Conservation (phyloP, 2,113 vertebrate genomes). For the Mus spicilegus region DNA sequence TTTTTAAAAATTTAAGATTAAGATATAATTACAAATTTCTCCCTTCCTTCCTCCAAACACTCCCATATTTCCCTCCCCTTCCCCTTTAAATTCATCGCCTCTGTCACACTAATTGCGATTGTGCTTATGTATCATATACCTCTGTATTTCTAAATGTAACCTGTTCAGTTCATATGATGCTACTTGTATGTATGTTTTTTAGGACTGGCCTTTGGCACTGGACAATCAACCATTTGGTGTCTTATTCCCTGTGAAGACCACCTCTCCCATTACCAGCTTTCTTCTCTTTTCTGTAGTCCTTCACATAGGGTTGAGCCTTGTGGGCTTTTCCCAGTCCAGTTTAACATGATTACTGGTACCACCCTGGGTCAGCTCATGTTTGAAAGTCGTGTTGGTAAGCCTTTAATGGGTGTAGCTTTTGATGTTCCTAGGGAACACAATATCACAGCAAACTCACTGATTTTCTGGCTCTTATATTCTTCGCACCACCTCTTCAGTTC, state of each 20-base stretch:
- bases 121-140: background rate
- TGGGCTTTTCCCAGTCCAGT: background rate
- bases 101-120: background rate
- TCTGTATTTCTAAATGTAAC: background rate
- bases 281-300: background rate
- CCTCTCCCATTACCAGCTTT: background rate
- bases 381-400: background rate
- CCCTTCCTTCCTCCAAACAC: background rate
- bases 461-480: background rate
- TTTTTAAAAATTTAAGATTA: background rate
- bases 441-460: no score
- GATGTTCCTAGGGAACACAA: background rate
- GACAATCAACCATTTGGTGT: background rate
- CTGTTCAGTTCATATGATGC: background rate
- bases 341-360: no score
- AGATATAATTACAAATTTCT: background rate
- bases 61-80: background rate
- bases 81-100: background rate
- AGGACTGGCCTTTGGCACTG: background rate
- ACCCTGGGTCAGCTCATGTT: background rate
- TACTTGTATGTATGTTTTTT: background rate
- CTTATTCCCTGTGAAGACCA: background rate
- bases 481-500: background rate
- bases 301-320: background rate
- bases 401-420: background rate